Percentiles rank a stretch among this genome's conserved stretches.
Conservation (phyloP, 1,140 invertebrate genomes). For the Chrysomallon squamiferum region DNA sequence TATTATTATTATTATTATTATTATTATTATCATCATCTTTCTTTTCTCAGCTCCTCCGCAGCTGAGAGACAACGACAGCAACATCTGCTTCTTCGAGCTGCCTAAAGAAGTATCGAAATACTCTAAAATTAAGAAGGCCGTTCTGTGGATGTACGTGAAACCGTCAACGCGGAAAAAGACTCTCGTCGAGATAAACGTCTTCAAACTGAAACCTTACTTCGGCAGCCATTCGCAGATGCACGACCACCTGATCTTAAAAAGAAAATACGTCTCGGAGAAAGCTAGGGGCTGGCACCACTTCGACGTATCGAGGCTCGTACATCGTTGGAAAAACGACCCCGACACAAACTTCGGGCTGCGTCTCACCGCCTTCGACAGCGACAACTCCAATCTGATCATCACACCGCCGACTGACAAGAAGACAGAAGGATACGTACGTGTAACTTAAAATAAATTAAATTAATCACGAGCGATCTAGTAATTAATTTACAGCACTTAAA, state of each 20-base stretch:
- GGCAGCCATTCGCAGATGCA: conserved; percentile 3
- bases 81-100: conserved; percentile 16
- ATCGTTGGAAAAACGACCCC: conserved; percentile 62
- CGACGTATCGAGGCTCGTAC: conserved; percentile 77
- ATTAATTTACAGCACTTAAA: no score
- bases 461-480: no score
- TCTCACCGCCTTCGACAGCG: conserved; percentile 81
- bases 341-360: conserved; percentile 59
- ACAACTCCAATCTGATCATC: conserved; percentile 74
- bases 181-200: background rate
- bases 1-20: no score
- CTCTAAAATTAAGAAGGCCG: conserved; percentile 13
- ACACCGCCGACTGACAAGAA: conserved; percentile 40
- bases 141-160: conserved; percentile 27
- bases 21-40: no score
- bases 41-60: conserved; percentile 6
- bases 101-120: conserved; percentile 8
- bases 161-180: background rate
- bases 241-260: conserved; percentile 8
- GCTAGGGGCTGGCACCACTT: conserved; percentile 78
- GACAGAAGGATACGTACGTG: conserved; percentile 60
- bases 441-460: no score
- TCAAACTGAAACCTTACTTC: background rate
- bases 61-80: background rate
- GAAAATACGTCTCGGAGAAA: conserved; percentile 11